Evolutionary conservation across 2,888 invertebrate species (phyloP), one percentile per base, ranked within the genome.

Genomic region (Archips crataeganus): DNA sequence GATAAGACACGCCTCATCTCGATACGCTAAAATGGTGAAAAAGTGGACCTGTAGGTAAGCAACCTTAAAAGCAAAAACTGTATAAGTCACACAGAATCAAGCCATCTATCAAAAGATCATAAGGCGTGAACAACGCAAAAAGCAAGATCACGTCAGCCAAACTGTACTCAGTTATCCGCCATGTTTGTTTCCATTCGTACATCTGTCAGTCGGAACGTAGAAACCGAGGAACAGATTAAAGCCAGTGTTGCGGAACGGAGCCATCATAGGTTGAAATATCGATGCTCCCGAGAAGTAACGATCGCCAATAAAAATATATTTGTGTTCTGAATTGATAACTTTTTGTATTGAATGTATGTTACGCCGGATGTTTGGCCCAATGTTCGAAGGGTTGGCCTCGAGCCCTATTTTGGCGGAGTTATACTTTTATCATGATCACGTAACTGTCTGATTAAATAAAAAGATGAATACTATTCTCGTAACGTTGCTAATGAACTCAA

Each of bases 261-360:
- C 71, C 71, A 66, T 73, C 68, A 54, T 63, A 57, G 42, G 68
- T 63, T 73, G 73, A 73, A 69, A 69, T 73, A 73, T 73, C 59
- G 68, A 32, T 62, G 63, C 57, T 51, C n/a, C 49, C 45, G 36
- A 11, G 60, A 10, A 42, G 54, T 45, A 59, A 45, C 65, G 65
- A 32, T 47, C 62, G 39, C 57, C 73, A 64, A 69, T 73, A 73
- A 73, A 73, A 73, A 69, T 73, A 69, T 73, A 69, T 73, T 73
- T 68, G 73, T 71, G 71, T 59, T 57, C 57, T 15, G 63, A 57
- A 69, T 69, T 64, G 73, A 69, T 73, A 73, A 66, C 65, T 66
- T 51, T 34, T 51, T 13, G 63, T 45, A 47, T 15, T 49, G 45
- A n/a, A 49, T n/a, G 49, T 49, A 13, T n/a, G 13, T 49, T n/a